phyloP scores from a whole-genome alignment of 2,888 invertebrate genomes.

The Orchesella flavescens region DNA sequence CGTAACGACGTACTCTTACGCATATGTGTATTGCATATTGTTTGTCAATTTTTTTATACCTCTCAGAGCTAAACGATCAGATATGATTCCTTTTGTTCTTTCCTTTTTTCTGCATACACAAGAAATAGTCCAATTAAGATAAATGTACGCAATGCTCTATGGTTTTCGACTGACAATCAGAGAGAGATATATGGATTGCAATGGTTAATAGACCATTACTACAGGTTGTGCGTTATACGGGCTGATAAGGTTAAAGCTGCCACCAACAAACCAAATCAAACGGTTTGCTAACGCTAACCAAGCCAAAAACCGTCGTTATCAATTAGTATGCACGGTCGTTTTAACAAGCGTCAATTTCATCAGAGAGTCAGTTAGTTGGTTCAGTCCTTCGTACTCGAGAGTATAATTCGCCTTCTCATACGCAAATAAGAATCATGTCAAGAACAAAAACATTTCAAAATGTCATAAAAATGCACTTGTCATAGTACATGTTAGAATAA shows the following conservation, averaged over 20 bases:
- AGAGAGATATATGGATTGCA: not conserved
- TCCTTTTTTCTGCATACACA: conserved; percentile 11
- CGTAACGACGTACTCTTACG: not conserved
- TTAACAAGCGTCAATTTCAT: not conserved
- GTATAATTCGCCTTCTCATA: not conserved
- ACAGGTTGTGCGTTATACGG: not conserved
- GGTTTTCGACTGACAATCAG: not conserved
- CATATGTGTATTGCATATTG: not conserved
- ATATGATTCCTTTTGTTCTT: not conserved
- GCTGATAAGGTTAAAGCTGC: too few relatives aligned
- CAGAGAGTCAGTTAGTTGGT: not conserved
- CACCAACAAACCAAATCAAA: not conserved
- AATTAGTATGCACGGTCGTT: not conserved
- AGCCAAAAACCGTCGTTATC: not conserved
- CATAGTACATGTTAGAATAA: conserved; percentile 20
- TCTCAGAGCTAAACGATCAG: not conserved
- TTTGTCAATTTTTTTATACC: not conserved
- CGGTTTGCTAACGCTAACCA: not conserved
- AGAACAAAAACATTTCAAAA: conserved; percentile 59
- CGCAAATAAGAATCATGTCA: conserved; percentile 56
- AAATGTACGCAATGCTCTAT: conserved; percentile 10
- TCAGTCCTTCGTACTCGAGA: not conserved
- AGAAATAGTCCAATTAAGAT: conserved; percentile 40
- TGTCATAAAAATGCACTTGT: conserved; percentile 59
- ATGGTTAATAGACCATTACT: conserved; percentile 8